Evolutionary conservation across 2,797 vertebrate genomes (phyloP), one percentile per base, ranked within the genome.

Genomic region (Lepilemur ruficaudatus): DNA sequence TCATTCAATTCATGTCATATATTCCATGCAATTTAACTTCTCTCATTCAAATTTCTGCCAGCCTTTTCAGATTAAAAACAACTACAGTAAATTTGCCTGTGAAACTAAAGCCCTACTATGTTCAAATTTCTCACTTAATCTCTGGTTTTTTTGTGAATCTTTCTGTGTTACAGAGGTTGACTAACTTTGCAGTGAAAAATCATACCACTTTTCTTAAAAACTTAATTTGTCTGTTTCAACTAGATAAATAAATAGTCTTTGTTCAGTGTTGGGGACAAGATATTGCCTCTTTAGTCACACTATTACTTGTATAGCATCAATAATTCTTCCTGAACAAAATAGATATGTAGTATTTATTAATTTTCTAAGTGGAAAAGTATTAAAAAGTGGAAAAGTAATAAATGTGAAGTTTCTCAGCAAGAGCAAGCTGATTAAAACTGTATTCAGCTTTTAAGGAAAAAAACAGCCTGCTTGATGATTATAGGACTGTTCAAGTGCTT

Each of bases 381-480:
- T 85, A 78, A 38, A 82, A 95, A 69, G 69, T 85, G 92, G 25
- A 35, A 67, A 65, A 75, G 30, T 92, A 94, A 70, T 63, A 87
- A 87, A 80, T 32, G 35, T 79, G 13, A 90, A 94, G 14, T 95
- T 94, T 95, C 48, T 97, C 55, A 79, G 52, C 18, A 88, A 94
- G 52, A 83, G 32, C 23, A 59, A 91, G 13, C 41, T 69, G 30
- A 73, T 84, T 81, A 85, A 87, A 94, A 82, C 78, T 94, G 14
- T 25, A 65, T 88, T 96, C 30, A 70, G 15, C 63, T 92, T 73
- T 93, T 94, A 91, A 89, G 79, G 32, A 50, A 35, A 22, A 76
- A 80, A 76, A 22, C 32, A 70, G 25, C 38, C 50, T 70, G 5
- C 9, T 50, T 87, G 41, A 14, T 59, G 28, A 78, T 80, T 89